phyloP scores from a whole-genome alignment of 2,888 invertebrate species.

The Phorcus lineatus region DNA sequence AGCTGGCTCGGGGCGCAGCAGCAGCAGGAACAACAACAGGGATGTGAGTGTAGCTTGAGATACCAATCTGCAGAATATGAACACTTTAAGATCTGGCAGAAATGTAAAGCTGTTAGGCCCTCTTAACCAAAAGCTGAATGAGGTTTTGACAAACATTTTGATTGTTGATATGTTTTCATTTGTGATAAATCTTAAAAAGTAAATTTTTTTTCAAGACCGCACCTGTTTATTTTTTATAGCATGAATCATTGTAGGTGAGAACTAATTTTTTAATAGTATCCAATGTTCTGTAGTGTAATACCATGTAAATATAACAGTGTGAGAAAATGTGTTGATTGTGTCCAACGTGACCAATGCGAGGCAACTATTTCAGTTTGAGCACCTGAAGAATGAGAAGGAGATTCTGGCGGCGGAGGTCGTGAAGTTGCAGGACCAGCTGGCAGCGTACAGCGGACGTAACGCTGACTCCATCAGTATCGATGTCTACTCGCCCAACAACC shows the following conservation, averaged over 20 bases:
- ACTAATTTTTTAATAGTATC: too few species aligned
- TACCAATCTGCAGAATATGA: too few species aligned
- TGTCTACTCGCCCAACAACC: conserved; percentile 66
- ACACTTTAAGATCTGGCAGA: too few species aligned
- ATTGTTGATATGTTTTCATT: too few species aligned
- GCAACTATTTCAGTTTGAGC: conserved; percentile 32
- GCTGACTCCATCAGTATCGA: conserved; percentile 47
- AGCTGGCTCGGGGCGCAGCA: conserved; percentile 28
- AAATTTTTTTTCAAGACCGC: too few species aligned
- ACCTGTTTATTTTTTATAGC: too few species aligned
- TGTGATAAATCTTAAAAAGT: too few species aligned
- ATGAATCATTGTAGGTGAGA: too few species aligned
- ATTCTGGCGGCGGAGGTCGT: conserved; percentile 66
- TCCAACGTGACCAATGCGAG: not conserved
- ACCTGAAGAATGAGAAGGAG: conserved; percentile 68
- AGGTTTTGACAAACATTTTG: too few species aligned
- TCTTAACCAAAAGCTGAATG: too few species aligned
- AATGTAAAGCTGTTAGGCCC: too few species aligned
- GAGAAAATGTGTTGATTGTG: not conserved
- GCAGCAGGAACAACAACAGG: conserved; percentile 47
- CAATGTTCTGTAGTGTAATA: not conserved
- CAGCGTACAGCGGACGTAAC: not conserved
- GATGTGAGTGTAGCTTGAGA: not conserved
- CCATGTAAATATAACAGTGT: not conserved
- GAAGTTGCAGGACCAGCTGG: conserved; percentile 56